Percentiles rank a stretch among this genome's conserved stretches.
These are phyloP conservation scores for Drosophila rufa DNA, from an alignment of 1,140 invertebrate species.

Conservation along the genomic window DNA sequence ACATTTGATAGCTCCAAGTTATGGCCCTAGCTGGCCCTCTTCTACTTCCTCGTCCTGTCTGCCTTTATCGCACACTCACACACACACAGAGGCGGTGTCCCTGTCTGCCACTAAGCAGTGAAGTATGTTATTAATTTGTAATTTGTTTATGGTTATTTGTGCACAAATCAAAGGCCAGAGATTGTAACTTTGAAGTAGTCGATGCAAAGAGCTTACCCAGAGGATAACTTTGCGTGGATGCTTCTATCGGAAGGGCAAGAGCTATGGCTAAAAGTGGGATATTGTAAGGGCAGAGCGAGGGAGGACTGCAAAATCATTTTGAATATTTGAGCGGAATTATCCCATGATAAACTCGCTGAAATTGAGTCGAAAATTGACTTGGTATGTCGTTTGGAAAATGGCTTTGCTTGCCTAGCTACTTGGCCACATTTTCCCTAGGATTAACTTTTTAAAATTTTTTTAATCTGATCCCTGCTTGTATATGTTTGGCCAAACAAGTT, in stretches of 20 bases:
- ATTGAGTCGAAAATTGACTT: constrained; percentile 45
- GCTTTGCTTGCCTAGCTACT: constrained; percentile 6
- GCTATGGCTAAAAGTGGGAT: background rate
- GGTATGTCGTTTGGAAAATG: constrained; percentile 22
- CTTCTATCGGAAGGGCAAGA: background rate
- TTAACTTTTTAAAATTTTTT: background rate
- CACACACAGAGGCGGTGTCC: constrained; percentile 9
- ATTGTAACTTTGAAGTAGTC: constrained; percentile 73
- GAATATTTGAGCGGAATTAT: constrained; percentile 47
- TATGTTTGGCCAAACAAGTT: background rate
- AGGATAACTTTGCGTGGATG: constrained; percentile 41
- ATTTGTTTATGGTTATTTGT: constrained; percentile 82
- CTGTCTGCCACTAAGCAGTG: constrained; percentile 61
- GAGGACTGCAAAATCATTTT: constrained; percentile 25
- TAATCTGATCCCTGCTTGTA: background rate
- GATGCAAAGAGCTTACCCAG: constrained; percentile 43
- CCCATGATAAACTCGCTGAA: constrained; percentile 43
- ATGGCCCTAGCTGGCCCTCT: constrained; percentile 37
- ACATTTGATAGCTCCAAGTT: constrained; percentile 80
- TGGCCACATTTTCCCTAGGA: constrained; percentile 5
- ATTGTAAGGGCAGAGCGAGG: too few species aligned
- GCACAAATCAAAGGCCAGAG: constrained; percentile 81
- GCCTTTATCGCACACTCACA: background rate
- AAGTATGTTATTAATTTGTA: constrained; percentile 83
- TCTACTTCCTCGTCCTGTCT: background rate